Evolutionary conservation across 2,888 invertebrate species (phyloP), one percentile per base, ranked within the genome.

Genomic region (Pseudococcus longispinus): DNA sequence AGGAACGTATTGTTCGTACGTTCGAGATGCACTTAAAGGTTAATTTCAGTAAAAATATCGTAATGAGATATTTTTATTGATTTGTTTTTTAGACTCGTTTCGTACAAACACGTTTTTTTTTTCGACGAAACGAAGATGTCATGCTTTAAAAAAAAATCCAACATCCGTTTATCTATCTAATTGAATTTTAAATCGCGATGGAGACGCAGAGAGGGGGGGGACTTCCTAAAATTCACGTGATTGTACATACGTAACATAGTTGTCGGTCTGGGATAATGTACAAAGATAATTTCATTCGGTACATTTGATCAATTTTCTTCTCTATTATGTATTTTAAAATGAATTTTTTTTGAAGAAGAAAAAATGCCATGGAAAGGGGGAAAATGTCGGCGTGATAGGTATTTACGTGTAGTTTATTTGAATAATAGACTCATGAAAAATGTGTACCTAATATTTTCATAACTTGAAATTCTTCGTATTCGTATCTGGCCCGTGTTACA

Each of bases 381-480:
- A 37, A 37, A 37, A 0, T 5, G 1, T 37, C 9, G 4, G 37
- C 37, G 37, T 37, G 37, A 9, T 37, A 6, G 32, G 37, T n/a
- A 51, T n/a, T 13, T 51, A 51, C 51, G n/a, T 51, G 18, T n/a
- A 51, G n/a, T n/a, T n/a, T n/a, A n/a, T n/a, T n/a, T n/a, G n/a
- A n/a, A n/a, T n/a, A n/a, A n/a, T n/a, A n/a, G n/a, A n/a, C n/a
- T n/a, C 18, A n/a, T n/a, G 51, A 15, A n/a, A 51, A n/a, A 15
- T 51, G n/a, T n/a, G n/a, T 51, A 8, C 5, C 18, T 0, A 29
- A 70, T 15, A 32, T 70, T 70, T 29, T 15, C n/a, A n/a, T 29
- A 29, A 70, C 15, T 29, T 70, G 15, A 70, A 70, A 70, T 70
- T 70, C 29, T 8, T 70, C 70, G 70, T 70, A 70, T 70, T 70